A percentile compares a stretch with the other conserved stretches of the same genome.
phyloP scores from a whole-genome alignment of 2,888 invertebrate species.

The Oasisia sp. region DNA sequence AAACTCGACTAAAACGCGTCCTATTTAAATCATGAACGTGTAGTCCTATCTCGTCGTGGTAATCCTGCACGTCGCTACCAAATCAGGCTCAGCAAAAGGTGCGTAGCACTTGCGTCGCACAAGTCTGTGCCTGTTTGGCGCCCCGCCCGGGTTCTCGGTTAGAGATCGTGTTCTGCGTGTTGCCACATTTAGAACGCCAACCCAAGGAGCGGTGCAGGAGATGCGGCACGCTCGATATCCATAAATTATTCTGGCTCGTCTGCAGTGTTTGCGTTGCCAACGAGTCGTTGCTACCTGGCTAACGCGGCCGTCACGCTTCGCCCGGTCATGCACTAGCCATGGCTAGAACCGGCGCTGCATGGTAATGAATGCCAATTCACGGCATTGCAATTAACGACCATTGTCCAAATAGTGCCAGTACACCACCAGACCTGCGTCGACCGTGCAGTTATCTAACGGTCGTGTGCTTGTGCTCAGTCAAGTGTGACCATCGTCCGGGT shows the following conservation, averaged over 20 bases:
- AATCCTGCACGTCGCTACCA: too few species aligned
- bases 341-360: not conserved
- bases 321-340: not conserved
- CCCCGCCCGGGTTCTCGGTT: not conserved
- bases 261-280: not conserved
- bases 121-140: too few species aligned
- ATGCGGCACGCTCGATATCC: not conserved
- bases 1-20: not conserved
- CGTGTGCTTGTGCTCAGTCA: not conserved
- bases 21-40: not conserved
- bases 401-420: not conserved
- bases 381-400: not conserved
- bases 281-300: not conserved
- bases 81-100: too few species aligned
- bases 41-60: not conserved
- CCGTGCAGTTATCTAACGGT: not conserved
- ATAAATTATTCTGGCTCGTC: not conserved
- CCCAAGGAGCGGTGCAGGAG: not conserved
- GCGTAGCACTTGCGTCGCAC: too few species aligned
- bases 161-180: constrained; percentile 12
- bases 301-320: not conserved
- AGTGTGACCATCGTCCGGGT: not conserved
- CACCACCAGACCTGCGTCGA: not conserved
- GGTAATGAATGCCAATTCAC: constrained; percentile 10
- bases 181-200: not conserved